phyloP scores from a whole-genome alignment of 2,797 vertebrate species.

The Sebastes nivosus region DNA sequence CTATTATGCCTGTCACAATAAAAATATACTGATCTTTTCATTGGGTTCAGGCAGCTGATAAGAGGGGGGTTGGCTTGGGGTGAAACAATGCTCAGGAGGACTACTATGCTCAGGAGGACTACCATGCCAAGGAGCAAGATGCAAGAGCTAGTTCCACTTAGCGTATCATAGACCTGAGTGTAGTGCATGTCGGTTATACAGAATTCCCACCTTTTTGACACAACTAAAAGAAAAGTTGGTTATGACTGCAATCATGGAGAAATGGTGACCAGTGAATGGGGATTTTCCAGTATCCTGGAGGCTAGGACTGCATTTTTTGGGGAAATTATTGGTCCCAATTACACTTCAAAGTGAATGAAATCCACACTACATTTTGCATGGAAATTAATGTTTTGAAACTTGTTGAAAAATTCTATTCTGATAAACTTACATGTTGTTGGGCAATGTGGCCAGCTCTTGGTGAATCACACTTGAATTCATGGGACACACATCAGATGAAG shows the following conservation, averaged over 20 bases:
- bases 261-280: not conserved
- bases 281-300: not conserved
- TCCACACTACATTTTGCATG: not conserved
- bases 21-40: not conserved
- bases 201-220: not conserved
- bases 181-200: not conserved
- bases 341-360: not conserved
- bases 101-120: too few species aligned
- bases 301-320: not conserved
- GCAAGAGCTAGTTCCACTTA: not conserved
- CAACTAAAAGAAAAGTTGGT: not conserved
- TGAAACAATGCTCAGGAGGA: too few species aligned
- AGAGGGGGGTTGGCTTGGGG: too few species aligned
- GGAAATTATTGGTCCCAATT: not conserved
- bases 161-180: not conserved
- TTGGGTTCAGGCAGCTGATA: not conserved
- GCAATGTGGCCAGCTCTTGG: not conserved
- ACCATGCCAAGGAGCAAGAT: too few species aligned
- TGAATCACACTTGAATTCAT: not conserved
- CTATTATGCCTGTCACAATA: not conserved
- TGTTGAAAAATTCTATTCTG: too few species aligned
- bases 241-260: not conserved
- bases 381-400: not conserved
- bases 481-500: not conserved
- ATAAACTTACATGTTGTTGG: not conserved